A percentile compares a stretch with the other conserved stretches of the same genome.
Evolutionary conservation across 2,888 invertebrate genomes (phyloP).

Genomic region (Ischnura elegans): DNA sequence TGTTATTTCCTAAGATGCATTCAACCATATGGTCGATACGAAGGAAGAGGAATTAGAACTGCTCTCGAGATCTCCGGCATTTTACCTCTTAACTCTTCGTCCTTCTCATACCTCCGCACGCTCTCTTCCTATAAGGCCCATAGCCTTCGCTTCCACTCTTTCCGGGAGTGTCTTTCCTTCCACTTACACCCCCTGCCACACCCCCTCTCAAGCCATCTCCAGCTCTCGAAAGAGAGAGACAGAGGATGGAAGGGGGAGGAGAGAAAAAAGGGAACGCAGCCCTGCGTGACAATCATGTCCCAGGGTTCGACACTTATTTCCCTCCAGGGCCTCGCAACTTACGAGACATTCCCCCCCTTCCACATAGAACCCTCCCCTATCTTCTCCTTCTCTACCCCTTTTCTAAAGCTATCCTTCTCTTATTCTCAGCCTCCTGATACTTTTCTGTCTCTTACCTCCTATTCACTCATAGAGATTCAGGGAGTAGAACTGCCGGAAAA

Average conservation of each 20-base stretch:
- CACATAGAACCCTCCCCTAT: not conserved
- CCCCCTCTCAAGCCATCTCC: not conserved
- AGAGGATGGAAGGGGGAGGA: not conserved
- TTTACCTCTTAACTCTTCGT: no score
- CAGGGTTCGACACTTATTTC: slow-evolving; percentile 64
- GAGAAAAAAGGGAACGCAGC: not conserved
- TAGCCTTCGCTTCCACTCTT: no score
- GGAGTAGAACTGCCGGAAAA: not conserved
- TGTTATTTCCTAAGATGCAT: no score
- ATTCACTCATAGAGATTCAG: not conserved
- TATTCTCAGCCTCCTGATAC: no score
- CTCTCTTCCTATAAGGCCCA: no score
- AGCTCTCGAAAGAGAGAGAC: not conserved
- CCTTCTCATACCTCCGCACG: no score
- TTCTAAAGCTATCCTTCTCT: slow-evolving; percentile 23
- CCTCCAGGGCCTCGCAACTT: slow-evolving; percentile 66
- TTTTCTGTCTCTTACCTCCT: slow-evolving; percentile 70
- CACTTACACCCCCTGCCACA: not conserved
- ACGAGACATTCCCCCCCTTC: slow-evolving; percentile 48
- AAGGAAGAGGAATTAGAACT: no score
- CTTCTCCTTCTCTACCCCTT: not conserved
- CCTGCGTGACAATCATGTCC: slow-evolving; percentile 66
- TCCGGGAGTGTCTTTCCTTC: no score
- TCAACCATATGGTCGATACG: no score
- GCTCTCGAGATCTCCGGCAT: no score